These are phyloP conservation scores for Protodeltote pygarga DNA, from an alignment of 2,888 invertebrate species.

Conservation along the genomic window DNA sequence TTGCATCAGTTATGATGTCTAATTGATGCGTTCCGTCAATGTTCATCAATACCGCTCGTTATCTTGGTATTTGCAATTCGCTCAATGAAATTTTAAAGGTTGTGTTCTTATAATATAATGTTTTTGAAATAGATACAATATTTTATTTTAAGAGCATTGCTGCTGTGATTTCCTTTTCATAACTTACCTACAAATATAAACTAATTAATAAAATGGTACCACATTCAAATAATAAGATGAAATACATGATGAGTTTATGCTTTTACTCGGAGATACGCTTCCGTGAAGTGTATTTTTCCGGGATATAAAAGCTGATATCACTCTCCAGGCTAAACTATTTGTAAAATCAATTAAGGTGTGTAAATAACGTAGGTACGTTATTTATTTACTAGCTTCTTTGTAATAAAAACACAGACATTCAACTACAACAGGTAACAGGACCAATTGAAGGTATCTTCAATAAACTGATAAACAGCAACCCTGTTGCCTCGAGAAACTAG, in stretches of 20 bases:
- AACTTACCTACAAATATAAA: too few relatives aligned
- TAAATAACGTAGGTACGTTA: too few relatives aligned
- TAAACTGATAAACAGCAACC: background rate
- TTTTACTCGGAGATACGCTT: too few relatives aligned
- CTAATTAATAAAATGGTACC: too few relatives aligned
- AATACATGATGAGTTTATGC: too few relatives aligned
- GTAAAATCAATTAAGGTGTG: too few relatives aligned
- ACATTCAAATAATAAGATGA: too few relatives aligned
- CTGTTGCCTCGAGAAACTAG: constrained; percentile 4
- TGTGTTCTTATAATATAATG: background rate
- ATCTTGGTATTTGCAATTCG: background rate
- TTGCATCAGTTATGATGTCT: constrained; percentile 28
- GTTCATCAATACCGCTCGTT: constrained; percentile 15
- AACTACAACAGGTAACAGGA: background rate
- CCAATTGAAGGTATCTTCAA: background rate
- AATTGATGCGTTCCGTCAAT: constrained; percentile 40
- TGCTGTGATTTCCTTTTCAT: too few relatives aligned
- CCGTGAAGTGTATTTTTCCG: too few relatives aligned
- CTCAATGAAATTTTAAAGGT: constrained; percentile 13
- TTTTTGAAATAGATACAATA: background rate
- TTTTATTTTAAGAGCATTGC: background rate
- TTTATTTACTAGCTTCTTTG: too few relatives aligned
- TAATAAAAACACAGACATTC: background rate
- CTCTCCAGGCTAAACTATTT: too few relatives aligned
- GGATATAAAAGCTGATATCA: too few relatives aligned